phyloP scores from a whole-genome alignment of 2,888 invertebrate genomes.

The Flexamia atlantica region DNA sequence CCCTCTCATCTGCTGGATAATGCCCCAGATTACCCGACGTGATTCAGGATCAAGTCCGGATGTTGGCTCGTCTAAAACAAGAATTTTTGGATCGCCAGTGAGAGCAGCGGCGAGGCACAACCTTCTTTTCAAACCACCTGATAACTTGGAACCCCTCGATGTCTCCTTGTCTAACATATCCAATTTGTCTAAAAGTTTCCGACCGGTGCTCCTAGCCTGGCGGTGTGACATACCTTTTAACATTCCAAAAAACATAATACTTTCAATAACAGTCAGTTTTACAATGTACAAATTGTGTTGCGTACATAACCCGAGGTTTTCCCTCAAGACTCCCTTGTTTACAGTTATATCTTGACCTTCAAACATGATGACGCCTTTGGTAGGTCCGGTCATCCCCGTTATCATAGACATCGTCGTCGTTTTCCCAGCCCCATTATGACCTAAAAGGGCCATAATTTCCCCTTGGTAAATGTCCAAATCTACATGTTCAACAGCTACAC shows the following conservation, averaged over 20 bases:
- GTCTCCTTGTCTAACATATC: constrained; percentile 82
- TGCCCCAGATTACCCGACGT: constrained; percentile 91
- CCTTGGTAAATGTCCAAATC: constrained; percentile 87
- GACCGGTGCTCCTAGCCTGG: constrained; percentile 77
- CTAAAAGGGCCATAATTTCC: constrained; percentile 91
- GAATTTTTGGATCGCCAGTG: constrained; percentile 83
- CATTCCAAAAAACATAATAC: constrained; percentile 89
- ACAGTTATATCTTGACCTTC: constrained; percentile 84
- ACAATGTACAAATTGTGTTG: constrained; percentile 93
- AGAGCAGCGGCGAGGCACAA: constrained; percentile 92
- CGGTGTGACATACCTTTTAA: constrained; percentile 78
- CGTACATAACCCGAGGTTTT: constrained; percentile 92
- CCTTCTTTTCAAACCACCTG: constrained; percentile 96
- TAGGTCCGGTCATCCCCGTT: constrained; percentile 84
- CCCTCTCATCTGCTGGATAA: constrained; percentile 83
- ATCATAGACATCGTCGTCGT: constrained; percentile 79
- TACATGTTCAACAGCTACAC: constrained; percentile 69
- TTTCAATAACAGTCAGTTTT: constrained; percentile 89
- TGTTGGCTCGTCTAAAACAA: constrained; percentile 91
- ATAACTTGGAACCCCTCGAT: constrained; percentile 80
- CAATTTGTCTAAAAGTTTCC: constrained; percentile 79
- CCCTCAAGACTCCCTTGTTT: constrained; percentile 82
- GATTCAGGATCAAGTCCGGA: constrained; percentile 96
- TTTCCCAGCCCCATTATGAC: constrained; percentile 93
- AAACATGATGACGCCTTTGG: constrained; percentile 84